Percentiles rank a stretch among this genome's conserved stretches.
Conservation (phyloP, 2,888 invertebrate species). For the Silvanus unidentatus region DNA sequence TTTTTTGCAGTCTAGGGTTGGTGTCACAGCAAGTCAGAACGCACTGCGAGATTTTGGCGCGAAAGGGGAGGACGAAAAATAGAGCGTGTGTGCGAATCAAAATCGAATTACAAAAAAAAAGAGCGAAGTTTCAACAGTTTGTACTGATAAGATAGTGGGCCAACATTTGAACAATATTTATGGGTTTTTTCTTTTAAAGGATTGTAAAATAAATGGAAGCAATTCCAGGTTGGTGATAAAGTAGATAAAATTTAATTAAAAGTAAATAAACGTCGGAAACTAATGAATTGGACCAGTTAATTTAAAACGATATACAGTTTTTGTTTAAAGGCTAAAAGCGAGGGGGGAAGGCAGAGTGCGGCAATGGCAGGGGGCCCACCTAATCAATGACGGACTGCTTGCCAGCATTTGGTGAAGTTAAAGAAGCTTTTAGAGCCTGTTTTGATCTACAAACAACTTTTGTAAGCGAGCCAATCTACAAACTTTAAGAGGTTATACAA, state of each 20-base stretch:
- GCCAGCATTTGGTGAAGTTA: conserved; percentile 14
- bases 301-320: conserved; percentile 27
- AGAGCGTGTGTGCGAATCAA: background rate
- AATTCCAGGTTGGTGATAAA: conserved; percentile 29
- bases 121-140: conserved; percentile 20
- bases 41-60: no score
- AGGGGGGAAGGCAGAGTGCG: no score
- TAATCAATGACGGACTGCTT: conserved; percentile 12
- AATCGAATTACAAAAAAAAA: conserved; percentile 5
- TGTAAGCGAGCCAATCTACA: conserved; percentile 32
- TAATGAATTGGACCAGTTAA: conserved; percentile 36
- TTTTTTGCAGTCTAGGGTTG: no score
- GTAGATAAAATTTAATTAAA: conserved; percentile 38
- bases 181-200: conserved; percentile 22
- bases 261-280: conserved; percentile 33
- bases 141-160: conserved; percentile 24
- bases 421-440: conserved; percentile 35
- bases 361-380: conserved; percentile 2
- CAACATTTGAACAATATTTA: conserved; percentile 24
- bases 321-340: conserved; percentile 16
- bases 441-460: conserved; percentile 36
- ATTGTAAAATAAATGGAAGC: conserved; percentile 29
- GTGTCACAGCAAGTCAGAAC: no score
- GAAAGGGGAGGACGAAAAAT: no score
- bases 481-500: conserved; percentile 36